Conservation (phyloP, 2,888 invertebrate genomes). For the Conops quadrifasciatus region DNA sequence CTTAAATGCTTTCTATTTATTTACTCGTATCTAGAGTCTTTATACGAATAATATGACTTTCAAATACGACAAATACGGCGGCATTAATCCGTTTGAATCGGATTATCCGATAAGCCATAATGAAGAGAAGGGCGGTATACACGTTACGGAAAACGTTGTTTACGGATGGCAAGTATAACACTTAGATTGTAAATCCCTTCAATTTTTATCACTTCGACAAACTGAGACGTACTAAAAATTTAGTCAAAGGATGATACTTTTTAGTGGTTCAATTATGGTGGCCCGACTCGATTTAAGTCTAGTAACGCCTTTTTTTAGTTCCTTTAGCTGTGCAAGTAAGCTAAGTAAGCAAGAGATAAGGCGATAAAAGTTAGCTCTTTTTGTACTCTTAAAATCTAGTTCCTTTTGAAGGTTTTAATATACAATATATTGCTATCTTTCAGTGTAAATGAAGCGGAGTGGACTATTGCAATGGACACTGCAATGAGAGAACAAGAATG, state of each 20-base stretch:
- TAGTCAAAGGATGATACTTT: no score
- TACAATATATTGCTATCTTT: slow-evolving; percentile 37
- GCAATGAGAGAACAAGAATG: slow-evolving; percentile 73
- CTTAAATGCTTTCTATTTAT: neutral
- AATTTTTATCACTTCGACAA: neutral
- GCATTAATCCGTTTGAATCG: slow-evolving; percentile 77
- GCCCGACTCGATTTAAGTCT: no score
- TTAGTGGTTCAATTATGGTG: no score
- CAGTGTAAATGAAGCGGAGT: slow-evolving; percentile 74
- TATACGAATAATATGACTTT: slow-evolving; percentile 54
- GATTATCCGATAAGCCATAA: slow-evolving; percentile 72
- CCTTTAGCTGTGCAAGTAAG: no score
- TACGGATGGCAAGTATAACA: slow-evolving; percentile 72
- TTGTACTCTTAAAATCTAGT: no score
- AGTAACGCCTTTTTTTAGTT: no score
- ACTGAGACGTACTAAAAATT: no score
- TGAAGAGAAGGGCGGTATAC: slow-evolving; percentile 81
- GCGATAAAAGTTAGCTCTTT: no score
- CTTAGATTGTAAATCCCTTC: neutral
- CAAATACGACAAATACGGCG: slow-evolving; percentile 59
- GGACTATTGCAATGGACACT: slow-evolving; percentile 72
- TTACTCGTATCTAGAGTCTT: slow-evolving; percentile 53
- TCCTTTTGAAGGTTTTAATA: neutral
- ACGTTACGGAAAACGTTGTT: slow-evolving; percentile 82
- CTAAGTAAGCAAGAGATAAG: no score